A percentile compares a stretch with the other conserved stretches of the same genome.
phyloP scores from a whole-genome alignment of 92 coral and sea anemone species.

The Muricea muricata region DNA sequence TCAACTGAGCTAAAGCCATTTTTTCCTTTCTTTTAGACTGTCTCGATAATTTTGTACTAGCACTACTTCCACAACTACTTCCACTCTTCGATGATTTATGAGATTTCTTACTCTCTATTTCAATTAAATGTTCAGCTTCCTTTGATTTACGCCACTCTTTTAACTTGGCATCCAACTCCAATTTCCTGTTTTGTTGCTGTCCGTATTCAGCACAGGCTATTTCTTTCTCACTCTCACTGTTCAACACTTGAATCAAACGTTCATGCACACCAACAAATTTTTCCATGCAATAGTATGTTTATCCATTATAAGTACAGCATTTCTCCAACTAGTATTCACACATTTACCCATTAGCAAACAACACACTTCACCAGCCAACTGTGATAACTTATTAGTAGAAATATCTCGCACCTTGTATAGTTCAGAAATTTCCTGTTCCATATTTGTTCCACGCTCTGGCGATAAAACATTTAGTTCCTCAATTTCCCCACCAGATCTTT shows the following conservation, averaged over 20 bases:
- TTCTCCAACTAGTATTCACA: background rate
- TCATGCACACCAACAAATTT: background rate
- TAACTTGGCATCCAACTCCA: background rate
- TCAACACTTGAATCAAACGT: background rate
- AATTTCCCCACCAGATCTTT: background rate
- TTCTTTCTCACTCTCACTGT: background rate
- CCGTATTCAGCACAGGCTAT: background rate
- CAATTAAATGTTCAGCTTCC: background rate
- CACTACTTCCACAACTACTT: background rate
- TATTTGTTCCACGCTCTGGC: background rate
- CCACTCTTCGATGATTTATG: background rate
- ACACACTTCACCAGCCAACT: background rate
- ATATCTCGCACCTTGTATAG: background rate
- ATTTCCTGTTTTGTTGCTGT: background rate
- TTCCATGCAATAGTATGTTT: background rate
- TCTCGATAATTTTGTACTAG: background rate
- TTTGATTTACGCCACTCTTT: background rate
- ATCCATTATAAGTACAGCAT: background rate
- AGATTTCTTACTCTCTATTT: background rate
- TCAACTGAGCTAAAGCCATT: conserved; percentile 18
- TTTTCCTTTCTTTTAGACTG: background rate
- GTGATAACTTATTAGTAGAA: background rate
- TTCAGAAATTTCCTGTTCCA: background rate
- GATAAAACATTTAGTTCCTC: background rate
- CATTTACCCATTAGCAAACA: background rate